Evolutionary conservation across 2,888 invertebrate genomes (phyloP).

Genomic region (Eumacrocentrus americanus): DNA sequence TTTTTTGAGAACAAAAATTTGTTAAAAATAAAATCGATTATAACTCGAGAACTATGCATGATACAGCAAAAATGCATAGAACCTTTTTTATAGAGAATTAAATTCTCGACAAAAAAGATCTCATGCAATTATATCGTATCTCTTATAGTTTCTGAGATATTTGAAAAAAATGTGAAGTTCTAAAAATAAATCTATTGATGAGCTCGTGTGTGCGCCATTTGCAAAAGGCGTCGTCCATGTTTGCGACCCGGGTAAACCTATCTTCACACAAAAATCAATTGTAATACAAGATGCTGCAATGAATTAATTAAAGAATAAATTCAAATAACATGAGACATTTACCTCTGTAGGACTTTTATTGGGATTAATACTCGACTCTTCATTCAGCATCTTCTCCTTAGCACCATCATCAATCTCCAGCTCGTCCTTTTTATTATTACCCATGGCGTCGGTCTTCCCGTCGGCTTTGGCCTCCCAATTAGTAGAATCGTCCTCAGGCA

Average conservation of each 20-base stretch:
- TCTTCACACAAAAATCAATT: no score
- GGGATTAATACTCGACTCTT: conserved; percentile 47
- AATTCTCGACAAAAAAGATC: neutral
- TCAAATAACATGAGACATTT: conserved; percentile 7
- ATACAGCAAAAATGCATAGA: neutral
- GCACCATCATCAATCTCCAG: conserved; percentile 50
- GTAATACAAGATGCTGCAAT: no score
- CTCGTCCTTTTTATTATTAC: conserved; percentile 50
- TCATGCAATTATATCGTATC: neutral
- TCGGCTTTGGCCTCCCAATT: conserved; percentile 13
- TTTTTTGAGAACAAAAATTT: neutral
- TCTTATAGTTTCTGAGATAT: neutral
- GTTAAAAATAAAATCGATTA: neutral
- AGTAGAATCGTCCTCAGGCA: conserved; percentile 48
- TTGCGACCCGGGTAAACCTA: no score
- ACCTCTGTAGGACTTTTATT: conserved; percentile 53
- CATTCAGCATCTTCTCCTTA: conserved; percentile 56
- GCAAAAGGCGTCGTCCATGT: conserved; percentile 10
- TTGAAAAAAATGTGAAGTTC: neutral
- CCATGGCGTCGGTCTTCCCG: conserved; percentile 41
- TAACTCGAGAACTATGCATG: neutral
- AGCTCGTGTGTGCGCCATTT: neutral
- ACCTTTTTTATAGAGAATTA: neutral
- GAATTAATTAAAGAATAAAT: no score
- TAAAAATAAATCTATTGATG: neutral